These are phyloP conservation scores for Taphrorychus bicolor DNA, from an alignment of 2,888 invertebrate species.

Conservation along the genomic window DNA sequence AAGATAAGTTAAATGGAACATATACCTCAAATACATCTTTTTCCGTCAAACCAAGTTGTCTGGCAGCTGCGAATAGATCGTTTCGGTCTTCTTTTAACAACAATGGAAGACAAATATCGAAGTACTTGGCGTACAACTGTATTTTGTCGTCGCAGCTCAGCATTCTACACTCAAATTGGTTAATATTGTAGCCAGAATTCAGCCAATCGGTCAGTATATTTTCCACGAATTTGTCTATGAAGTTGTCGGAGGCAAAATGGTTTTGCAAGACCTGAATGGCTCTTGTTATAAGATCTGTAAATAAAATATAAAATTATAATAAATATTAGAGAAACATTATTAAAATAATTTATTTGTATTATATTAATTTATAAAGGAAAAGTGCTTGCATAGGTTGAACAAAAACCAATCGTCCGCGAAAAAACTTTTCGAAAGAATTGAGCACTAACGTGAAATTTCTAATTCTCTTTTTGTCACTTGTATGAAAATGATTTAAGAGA, in stretches of 20 bases:
- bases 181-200: constrained; percentile 45
- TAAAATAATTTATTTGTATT: no score
- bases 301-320: no score
- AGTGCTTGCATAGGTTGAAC: no score
- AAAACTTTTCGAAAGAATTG: no score
- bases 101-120: constrained; percentile 57
- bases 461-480: no score
- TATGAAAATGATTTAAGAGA: no score
- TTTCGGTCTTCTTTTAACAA: constrained; percentile 55
- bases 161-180: constrained; percentile 56
- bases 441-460: no score
- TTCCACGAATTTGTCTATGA: constrained; percentile 61
- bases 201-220: constrained; percentile 61
- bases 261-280: constrained; percentile 48
- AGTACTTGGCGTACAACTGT: constrained; percentile 59
- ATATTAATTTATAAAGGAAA: no score
- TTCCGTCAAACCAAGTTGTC: constrained; percentile 37
- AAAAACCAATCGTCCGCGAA: no score
- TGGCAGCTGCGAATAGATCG: constrained; percentile 42
- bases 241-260: constrained; percentile 50
- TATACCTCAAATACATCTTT: constrained; percentile 44
- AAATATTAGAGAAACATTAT: neutral
- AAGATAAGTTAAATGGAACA: neutral
- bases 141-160: constrained; percentile 53
- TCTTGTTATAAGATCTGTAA: constrained; percentile 46